Evolutionary conservation across 2,888 invertebrate species (phyloP).

Genomic region (Didymodactylos carnosus): DNA sequence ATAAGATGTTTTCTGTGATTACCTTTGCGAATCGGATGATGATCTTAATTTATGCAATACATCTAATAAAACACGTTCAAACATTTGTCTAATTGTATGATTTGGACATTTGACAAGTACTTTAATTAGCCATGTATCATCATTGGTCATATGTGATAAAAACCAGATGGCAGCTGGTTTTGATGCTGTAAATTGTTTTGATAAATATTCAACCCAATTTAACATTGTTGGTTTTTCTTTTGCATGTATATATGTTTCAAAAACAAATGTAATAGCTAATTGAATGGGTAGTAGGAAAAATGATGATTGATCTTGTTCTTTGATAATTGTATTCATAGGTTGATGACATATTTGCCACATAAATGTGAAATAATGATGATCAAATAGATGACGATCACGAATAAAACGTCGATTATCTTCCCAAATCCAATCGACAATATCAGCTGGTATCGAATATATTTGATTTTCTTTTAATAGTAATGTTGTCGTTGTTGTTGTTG

Average conservation of each 20-base stretch:
- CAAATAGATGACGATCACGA: constrained; percentile 81
- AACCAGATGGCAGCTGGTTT: constrained; percentile 1
- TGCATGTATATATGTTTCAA: constrained; percentile 85
- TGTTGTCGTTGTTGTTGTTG: background rate
- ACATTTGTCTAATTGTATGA: constrained; percentile 1
- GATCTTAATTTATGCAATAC: background rate
- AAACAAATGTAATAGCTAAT: constrained; percentile 53
- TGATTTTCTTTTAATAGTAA: background rate
- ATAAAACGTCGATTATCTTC: constrained; percentile 84
- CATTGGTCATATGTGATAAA: background rate
- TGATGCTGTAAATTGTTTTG: background rate
- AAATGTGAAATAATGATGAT: constrained; percentile 83
- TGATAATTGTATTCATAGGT: constrained; percentile 25
- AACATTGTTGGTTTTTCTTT: constrained; percentile 57
- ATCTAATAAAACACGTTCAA: constrained; percentile 5
- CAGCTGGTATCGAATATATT: constrained; percentile 18
- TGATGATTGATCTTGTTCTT: constrained; percentile 45
- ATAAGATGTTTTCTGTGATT: background rate
- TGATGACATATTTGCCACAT: constrained; percentile 75
- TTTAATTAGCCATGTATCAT: background rate
- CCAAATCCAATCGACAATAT: constrained; percentile 58
- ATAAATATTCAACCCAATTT: constrained; percentile 14
- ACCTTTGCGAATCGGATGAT: background rate
- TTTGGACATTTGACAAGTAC: constrained; percentile 11
- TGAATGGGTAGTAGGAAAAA: constrained; percentile 53